A percentile compares a stretch with the other conserved stretches of the same genome.
Evolutionary conservation across 2,888 invertebrate species (phyloP).

Genomic region (Melanophora roralis): DNA sequence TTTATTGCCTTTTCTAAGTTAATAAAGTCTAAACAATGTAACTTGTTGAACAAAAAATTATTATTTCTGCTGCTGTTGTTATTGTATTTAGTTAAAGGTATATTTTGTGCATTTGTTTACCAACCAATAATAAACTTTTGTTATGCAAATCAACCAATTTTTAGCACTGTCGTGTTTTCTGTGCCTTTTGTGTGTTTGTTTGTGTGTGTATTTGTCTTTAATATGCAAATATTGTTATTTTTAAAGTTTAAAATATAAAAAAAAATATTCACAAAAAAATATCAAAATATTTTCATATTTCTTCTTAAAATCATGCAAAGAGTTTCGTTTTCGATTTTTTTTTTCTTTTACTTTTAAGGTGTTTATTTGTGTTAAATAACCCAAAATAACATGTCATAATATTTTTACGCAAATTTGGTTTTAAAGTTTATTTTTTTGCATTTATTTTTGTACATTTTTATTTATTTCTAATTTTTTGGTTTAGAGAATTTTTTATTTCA

Average conservation of each 20-base stretch:
- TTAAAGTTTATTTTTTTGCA: constrained; percentile 27
- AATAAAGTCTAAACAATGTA: constrained; percentile 62
- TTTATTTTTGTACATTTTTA: background rate
- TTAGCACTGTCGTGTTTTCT: constrained; percentile 52
- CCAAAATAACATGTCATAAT: constrained; percentile 63
- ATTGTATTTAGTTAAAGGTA: constrained; percentile 13
- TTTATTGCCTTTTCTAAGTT: constrained; percentile 53
- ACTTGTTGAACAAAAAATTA: constrained; percentile 37
- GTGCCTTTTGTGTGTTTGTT: background rate
- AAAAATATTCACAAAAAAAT: background rate
- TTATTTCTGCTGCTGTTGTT: constrained; percentile 16
- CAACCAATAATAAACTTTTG: constrained; percentile 55
- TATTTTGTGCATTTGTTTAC: constrained; percentile 41
- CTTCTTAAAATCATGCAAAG: background rate
- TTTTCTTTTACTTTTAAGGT: constrained; percentile 46
- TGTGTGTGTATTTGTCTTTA: constrained; percentile 15
- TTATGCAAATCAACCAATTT: constrained; percentile 62
- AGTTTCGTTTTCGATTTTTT: constrained; percentile 4
- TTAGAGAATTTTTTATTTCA: background rate
- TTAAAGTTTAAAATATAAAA: constrained; percentile 35
- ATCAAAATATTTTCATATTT: constrained; percentile 31
- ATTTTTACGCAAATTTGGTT: constrained; percentile 59
- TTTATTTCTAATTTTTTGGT: background rate
- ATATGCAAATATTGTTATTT: constrained; percentile 62
- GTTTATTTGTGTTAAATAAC: constrained; percentile 60